These are phyloP conservation scores for Aldabrachelys gigantea DNA, from an alignment of 2,113 vertebrate species.

Conservation along the genomic window DNA sequence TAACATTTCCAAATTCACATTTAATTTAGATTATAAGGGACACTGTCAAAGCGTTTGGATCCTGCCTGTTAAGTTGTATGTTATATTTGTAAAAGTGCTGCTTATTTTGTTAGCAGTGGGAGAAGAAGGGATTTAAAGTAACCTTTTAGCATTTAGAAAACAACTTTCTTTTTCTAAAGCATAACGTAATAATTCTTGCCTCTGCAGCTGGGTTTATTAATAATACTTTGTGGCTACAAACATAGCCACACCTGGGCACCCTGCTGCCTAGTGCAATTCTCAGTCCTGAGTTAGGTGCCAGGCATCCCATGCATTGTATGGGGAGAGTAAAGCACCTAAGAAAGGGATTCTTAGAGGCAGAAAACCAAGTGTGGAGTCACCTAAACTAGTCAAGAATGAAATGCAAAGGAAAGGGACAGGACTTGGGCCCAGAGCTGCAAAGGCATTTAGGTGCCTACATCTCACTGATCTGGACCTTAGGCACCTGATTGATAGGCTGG, in stretches of 20 bases:
- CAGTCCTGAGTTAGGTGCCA: background rate
- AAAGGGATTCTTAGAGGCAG: background rate
- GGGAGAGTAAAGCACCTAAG: background rate
- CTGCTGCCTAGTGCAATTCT: background rate
- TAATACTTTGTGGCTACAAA: background rate
- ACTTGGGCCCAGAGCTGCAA: background rate
- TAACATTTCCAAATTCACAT: background rate
- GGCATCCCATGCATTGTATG: background rate
- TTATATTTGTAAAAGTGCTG: background rate
- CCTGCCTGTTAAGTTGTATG: background rate
- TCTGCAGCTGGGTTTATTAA: background rate
- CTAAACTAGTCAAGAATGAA: background rate
- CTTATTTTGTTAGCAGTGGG: background rate
- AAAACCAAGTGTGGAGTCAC: background rate
- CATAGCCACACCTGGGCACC: background rate
- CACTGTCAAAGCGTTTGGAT: background rate
- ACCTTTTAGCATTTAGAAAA: background rate
- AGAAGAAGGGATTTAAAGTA: background rate
- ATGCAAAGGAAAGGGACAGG: background rate
- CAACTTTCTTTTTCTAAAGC: background rate
- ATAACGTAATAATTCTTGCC: background rate
- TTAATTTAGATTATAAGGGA: background rate
- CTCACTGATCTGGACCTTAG: background rate
- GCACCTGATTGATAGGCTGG: background rate
- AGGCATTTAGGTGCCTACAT: background rate